These are phyloP conservation scores for Seira sanloemensis DNA, from an alignment of 2,888 invertebrate genomes.

Conservation along the genomic window DNA sequence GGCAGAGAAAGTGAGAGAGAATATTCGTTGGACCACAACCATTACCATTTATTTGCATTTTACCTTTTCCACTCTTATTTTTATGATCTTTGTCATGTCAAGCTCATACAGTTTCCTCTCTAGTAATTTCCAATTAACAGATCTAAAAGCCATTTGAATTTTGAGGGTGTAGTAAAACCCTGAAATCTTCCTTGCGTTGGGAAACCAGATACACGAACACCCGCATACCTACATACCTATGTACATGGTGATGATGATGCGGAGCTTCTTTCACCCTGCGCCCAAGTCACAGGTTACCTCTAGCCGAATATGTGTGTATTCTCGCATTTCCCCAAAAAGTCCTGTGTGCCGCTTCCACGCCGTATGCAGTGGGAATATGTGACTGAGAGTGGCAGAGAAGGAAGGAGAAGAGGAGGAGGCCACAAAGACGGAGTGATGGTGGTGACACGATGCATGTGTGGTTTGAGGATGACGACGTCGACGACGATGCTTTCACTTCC, in stretches of 20 bases:
- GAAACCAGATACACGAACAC: too few relatives aligned
- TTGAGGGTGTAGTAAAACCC: neutral
- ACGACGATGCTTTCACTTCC: constrained; percentile 11
- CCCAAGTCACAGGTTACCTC: too few relatives aligned
- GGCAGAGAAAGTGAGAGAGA: neutral
- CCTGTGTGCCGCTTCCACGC: neutral
- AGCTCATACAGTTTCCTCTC: constrained; percentile 4
- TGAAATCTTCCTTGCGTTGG: neutral
- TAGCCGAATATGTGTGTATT: neutral
- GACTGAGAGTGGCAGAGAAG: neutral
- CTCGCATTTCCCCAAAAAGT: constrained; percentile 21
- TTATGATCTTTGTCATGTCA: constrained; percentile 17
- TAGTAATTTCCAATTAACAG: constrained; percentile 16
- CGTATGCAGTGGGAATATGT: too few relatives aligned
- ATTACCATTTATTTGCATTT: constrained; percentile 19
- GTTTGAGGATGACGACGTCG: constrained; percentile 15
- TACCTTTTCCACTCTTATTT: constrained; percentile 7
- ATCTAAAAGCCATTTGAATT: neutral
- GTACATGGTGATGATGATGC: too few relatives aligned
- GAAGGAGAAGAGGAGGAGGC: neutral
- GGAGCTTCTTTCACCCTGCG: too few relatives aligned
- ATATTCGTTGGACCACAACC: neutral
- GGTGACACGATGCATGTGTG: constrained; percentile 27
- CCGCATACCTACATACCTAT: too few relatives aligned
- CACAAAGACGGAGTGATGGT: neutral